Evolutionary conservation across 2,797 vertebrate genomes (phyloP).

Genomic region (Artibeus lituratus): DNA sequence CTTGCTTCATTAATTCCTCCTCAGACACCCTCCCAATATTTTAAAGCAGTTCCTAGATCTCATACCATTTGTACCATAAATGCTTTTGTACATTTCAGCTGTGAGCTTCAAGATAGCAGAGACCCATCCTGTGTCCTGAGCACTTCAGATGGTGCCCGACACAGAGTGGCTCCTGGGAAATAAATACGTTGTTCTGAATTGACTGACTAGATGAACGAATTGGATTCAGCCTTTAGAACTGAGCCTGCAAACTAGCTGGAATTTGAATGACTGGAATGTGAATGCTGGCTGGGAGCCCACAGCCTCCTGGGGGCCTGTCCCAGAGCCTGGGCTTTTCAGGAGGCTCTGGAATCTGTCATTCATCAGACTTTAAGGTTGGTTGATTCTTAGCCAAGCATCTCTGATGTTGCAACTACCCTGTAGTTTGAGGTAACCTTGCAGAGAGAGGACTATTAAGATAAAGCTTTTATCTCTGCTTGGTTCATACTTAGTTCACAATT

Average conservation of each 20-base stretch:
- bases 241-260: background rate
- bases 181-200: background rate
- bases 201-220: background rate
- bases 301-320: background rate
- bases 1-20: background rate
- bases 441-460: background rate
- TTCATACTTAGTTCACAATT: slow-evolving; percentile 36
- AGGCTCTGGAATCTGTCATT: background rate
- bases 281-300: background rate
- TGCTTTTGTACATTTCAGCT: background rate
- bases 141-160: background rate
- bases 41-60: background rate
- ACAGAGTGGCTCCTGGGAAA: background rate
- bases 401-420: slow-evolving; percentile 56
- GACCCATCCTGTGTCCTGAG: background rate
- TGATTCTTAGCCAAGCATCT: slow-evolving; percentile 43
- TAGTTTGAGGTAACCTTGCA: background rate
- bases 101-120: background rate
- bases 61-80: background rate
- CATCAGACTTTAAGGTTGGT: background rate
- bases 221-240: background rate
- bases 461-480: slow-evolving; percentile 3
- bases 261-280: background rate
- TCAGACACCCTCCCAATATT: background rate
- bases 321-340: background rate